Conservation (phyloP, 1,140 invertebrate species). For the Drosophila mojavensis region DNA sequence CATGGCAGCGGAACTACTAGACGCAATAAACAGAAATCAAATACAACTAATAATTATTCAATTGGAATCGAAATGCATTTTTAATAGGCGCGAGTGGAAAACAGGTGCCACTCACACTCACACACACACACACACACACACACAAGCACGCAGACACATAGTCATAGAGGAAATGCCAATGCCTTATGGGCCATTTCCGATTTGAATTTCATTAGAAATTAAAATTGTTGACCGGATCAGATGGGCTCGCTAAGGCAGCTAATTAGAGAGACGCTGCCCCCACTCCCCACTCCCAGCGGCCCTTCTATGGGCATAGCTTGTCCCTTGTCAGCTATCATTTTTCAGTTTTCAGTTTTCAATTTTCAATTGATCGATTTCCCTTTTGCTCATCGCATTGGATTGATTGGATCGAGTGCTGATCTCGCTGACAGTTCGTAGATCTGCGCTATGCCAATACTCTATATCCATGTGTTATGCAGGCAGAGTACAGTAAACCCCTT, state of each 20-base stretch:
- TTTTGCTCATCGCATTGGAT: background rate
- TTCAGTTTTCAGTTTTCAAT: background rate
- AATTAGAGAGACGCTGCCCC: background rate
- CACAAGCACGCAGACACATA: background rate
- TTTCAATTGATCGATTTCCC: conserved; percentile 3
- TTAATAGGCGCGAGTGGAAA: conserved; percentile 47
- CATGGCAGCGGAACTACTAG: conserved; percentile 18
- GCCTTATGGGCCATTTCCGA: conserved; percentile 38
- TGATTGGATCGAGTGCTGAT: background rate
- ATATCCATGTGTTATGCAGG: too few species aligned
- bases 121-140: conserved; percentile 1
- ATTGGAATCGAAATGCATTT: conserved; percentile 60
- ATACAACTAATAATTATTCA: conserved; percentile 49
- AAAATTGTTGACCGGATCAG: conserved; percentile 23
- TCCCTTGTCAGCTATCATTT: background rate
- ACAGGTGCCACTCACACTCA: conserved; percentile 10
- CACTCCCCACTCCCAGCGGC: background rate
- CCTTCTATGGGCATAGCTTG: background rate
- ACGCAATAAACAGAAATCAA: conserved; percentile 4
- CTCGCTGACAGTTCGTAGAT: background rate
- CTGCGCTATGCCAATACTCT: too few species aligned
- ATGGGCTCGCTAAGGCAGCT: background rate
- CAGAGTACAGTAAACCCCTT: conserved; percentile 8
- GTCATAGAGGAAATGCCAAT: conserved; percentile 32
- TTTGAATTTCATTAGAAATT: conserved; percentile 38